Evolutionary conservation across 2,113 vertebrate genomes (phyloP), one percentile per base, ranked within the genome.

Genomic region (Polypterus senegalus): DNA sequence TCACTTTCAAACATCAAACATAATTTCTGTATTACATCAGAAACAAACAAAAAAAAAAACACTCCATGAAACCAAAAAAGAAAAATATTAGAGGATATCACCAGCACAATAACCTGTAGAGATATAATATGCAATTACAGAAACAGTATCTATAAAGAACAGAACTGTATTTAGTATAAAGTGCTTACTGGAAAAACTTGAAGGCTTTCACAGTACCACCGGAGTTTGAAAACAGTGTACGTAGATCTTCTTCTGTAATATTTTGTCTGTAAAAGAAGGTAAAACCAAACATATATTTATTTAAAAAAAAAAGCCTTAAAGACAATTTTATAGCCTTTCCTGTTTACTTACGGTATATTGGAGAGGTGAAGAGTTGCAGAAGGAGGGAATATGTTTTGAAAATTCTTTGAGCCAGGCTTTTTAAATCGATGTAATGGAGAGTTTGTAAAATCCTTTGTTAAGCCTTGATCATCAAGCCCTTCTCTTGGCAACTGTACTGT

Each of bases 181-280:
- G 10, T 73, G 82, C 95, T 77, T 92, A 98, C 94, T 97, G 94
- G 82, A 98, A 98, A 86, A 98, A 98, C 76, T 97, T 98, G 82
- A 98, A 97, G 5, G 93, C 95, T 83, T 97, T 97, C 77, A 97
- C 95, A 72, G 91, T 92, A 83, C 92, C 92, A 59, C 93, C 92
- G 68, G 92, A 89, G 73, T 97, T 98, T 72, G 89, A 89, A 80
- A 98, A 98, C 65, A 98, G 83, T 73, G 90, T 88, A 71, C 89
- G 84, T 62, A 98, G 87, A 76, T 96, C 92, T 27, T 98, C 95
- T 82, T 98, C 95, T 7, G 86, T 86, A 74, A 94, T 90, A 48
- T 91, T 92, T 70, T 91, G 92, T 71, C 95, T 98, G 77, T 61
- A 70, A 63, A 74, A 62, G 77, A 48, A 27, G 60, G 55, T 62